Conservation (phyloP, 2,888 invertebrate species). For the Neria commutata region DNA sequence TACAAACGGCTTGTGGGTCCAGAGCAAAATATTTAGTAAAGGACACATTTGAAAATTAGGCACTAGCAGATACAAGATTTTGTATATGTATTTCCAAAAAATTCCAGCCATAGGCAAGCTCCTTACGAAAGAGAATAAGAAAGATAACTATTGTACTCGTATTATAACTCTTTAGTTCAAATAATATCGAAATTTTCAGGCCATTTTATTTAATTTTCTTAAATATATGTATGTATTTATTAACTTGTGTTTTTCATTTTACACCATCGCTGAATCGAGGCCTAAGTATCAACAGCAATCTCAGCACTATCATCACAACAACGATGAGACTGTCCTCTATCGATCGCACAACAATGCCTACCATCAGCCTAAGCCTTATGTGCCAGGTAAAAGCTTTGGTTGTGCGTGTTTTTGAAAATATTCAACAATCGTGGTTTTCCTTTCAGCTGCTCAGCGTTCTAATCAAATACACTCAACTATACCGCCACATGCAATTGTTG, state of each 20-base stretch:
- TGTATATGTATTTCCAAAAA: neutral
- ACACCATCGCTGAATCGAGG: constrained; percentile 30
- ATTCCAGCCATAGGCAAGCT: no score
- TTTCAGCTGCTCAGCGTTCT: constrained; percentile 50
- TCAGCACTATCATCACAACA: constrained; percentile 53
- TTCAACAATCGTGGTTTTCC: neutral
- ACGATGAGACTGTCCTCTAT: constrained; percentile 57
- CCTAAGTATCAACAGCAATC: constrained; percentile 56
- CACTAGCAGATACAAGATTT: no score
- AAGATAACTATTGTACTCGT: no score
- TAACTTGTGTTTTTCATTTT: neutral
- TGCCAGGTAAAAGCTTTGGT: constrained; percentile 45
- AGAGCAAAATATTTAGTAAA: no score
- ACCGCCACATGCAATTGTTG: constrained; percentile 53
- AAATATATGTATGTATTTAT: neutral
- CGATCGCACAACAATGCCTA: constrained; percentile 56
- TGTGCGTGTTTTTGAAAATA: neutral
- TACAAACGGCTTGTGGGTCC: no score
- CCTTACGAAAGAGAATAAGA: no score
- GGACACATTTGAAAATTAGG: no score
- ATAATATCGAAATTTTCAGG: no score
- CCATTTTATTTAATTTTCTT: neutral
- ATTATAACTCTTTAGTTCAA: neutral
- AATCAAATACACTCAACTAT: constrained; percentile 53
- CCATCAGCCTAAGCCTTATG: constrained; percentile 57